Conservation (phyloP, 2,888 invertebrate genomes). For the Pogonocherus hispidulus region DNA sequence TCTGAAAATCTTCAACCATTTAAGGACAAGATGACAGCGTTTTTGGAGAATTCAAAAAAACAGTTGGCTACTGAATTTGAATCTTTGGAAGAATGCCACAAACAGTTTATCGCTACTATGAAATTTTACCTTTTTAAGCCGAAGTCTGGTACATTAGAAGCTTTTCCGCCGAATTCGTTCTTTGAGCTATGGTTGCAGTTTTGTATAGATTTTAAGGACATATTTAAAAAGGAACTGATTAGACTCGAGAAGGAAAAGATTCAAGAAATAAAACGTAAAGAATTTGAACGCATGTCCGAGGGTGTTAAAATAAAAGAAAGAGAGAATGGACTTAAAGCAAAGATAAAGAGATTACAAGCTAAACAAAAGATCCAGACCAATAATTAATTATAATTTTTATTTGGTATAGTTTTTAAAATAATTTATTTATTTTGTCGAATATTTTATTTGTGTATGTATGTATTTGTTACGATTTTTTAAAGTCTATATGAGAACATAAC, state of each 20-base stretch:
- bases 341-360: conserved; percentile 72
- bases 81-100: conserved; percentile 84
- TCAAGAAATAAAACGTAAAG: conserved; percentile 73
- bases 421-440: conserved; percentile 48
- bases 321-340: conserved; percentile 77
- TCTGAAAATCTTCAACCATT: conserved; percentile 83
- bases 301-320: conserved; percentile 73
- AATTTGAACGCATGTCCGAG: conserved; percentile 72
- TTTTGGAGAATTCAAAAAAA: conserved; percentile 81
- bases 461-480: conserved; percentile 47
- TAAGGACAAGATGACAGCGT: conserved; percentile 87
- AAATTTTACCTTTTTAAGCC: conserved; percentile 90
- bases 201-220: conserved; percentile 93
- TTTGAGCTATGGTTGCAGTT: conserved; percentile 92
- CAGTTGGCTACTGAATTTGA: conserved; percentile 84
- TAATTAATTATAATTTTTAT: conserved; percentile 33
- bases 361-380: conserved; percentile 53
- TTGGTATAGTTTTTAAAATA: conserved; percentile 35
- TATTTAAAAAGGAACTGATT: conserved; percentile 94
- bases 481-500: conserved; percentile 41
- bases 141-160: conserved; percentile 80
- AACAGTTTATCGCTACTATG: conserved; percentile 83
- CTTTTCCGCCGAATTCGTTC: conserved; percentile 88
- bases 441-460: conserved; percentile 45
- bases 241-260: conserved; percentile 86